Evolutionary conservation across 2,888 invertebrate genomes (phyloP).

Genomic region (Eupelmus urozonus): DNA sequence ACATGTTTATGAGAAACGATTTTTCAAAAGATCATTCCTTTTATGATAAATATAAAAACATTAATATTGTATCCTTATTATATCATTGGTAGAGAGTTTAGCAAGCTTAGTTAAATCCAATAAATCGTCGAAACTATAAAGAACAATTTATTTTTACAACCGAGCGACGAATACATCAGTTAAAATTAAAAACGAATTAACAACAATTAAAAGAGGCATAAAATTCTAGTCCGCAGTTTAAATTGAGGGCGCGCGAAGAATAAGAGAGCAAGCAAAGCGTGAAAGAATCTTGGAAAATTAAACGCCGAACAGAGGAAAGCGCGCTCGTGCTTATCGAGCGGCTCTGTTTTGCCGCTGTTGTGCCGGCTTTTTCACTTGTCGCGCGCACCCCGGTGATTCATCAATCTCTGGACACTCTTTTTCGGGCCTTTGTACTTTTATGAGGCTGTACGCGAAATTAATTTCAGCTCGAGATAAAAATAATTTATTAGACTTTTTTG

Average conservation of each 20-base stretch:
- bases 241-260: too few relatives aligned
- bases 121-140: too few relatives aligned
- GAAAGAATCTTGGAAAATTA: constrained; percentile 47
- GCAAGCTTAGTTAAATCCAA: too few relatives aligned
- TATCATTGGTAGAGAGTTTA: too few relatives aligned
- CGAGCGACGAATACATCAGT: too few relatives aligned
- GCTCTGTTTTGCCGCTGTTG: neutral
- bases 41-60: too few relatives aligned
- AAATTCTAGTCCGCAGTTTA: neutral
- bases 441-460: neutral
- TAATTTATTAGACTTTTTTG: neutral
- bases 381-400: neutral
- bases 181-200: neutral
- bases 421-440: neutral
- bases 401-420: neutral
- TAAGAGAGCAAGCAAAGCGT: neutral
- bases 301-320: constrained; percentile 30
- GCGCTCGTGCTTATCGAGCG: neutral
- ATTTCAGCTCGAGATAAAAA: neutral
- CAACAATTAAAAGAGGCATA: neutral
- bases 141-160: too few relatives aligned
- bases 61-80: too few relatives aligned
- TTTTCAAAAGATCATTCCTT: too few relatives aligned
- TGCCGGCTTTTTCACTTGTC: neutral
- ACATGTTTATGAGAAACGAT: too few relatives aligned